Evolutionary conservation across 1,140 invertebrate species (phyloP).

Genomic region (Bombus sylvicola): DNA sequence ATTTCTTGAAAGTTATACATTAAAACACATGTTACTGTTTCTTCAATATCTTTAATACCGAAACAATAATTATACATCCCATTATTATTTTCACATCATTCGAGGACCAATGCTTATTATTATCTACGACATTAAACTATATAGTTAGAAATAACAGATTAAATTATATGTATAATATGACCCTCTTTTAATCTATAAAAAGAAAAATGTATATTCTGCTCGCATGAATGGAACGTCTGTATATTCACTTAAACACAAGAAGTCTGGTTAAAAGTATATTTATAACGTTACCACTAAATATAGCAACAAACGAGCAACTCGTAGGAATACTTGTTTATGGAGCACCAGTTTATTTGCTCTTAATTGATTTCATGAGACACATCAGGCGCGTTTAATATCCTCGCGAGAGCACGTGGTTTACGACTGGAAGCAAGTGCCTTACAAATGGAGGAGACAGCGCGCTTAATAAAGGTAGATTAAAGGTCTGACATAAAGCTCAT

Average conservation of each 20-base stretch:
- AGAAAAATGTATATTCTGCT: background rate
- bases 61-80: too few species aligned
- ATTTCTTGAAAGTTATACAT: background rate
- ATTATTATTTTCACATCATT: too few species aligned
- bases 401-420: slow-evolving; percentile 38
- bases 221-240: background rate
- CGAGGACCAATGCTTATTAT: too few species aligned
- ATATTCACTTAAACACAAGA: background rate
- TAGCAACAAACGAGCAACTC: slow-evolving; percentile 16
- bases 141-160: too few species aligned
- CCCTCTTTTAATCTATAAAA: too few species aligned
- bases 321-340: slow-evolving; percentile 36
- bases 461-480: slow-evolving; percentile 54
- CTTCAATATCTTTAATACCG: too few species aligned
- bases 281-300: slow-evolving; percentile 22
- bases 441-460: slow-evolving; percentile 38
- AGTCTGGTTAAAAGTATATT: background rate
- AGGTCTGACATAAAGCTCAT: slow-evolving; percentile 24
- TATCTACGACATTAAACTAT: too few species aligned
- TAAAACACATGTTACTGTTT: background rate
- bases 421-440: slow-evolving; percentile 43
- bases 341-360: slow-evolving; percentile 37
- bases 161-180: too few species aligned
- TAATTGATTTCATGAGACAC: slow-evolving; percentile 52
- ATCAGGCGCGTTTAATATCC: slow-evolving; percentile 33